Conservation (phyloP, 2,888 invertebrate species). For the Drosophila sordidapex region DNA sequence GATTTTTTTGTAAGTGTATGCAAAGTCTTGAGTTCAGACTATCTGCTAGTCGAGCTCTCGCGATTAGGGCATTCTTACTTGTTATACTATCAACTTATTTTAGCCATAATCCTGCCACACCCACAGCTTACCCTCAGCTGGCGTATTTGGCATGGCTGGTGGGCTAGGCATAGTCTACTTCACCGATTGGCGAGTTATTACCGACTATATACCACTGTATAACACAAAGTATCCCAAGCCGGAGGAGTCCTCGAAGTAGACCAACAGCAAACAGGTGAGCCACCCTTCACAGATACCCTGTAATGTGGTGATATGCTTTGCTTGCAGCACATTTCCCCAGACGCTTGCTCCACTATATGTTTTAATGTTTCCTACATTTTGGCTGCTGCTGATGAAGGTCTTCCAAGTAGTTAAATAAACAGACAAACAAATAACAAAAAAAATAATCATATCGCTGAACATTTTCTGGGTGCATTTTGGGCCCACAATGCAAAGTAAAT, state of each 20-base stretch:
- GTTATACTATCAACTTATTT: neutral
- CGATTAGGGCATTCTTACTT: neutral
- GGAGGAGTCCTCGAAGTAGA: neutral
- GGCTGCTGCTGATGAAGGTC: constrained; percentile 39
- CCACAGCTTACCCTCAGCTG: constrained; percentile 56
- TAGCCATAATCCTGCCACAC: constrained; percentile 6
- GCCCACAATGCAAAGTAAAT: constrained; percentile 54
- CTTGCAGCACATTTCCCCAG: neutral
- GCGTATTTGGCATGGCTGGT: constrained; percentile 51
- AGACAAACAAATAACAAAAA: constrained; percentile 13
- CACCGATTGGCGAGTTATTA: constrained; percentile 62
- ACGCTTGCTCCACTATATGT: neutral
- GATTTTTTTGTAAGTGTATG: too few relatives aligned
- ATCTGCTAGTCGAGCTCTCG: too few relatives aligned
- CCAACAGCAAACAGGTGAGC: neutral
- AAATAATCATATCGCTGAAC: constrained; percentile 18
- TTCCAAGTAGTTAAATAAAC: constrained; percentile 34
- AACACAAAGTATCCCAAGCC: constrained; percentile 64
- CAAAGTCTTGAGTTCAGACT: too few relatives aligned
- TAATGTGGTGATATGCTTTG: neutral
- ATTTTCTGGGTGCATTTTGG: constrained; percentile 35
- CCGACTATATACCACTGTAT: constrained; percentile 63
- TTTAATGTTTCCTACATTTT: constrained; percentile 13
- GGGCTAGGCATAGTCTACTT: constrained; percentile 50
- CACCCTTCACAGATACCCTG: neutral